A percentile compares a stretch with the other conserved stretches of the same genome.
phyloP scores from a whole-genome alignment of 2,113 vertebrate species.

The Rhabdomys dilectus region DNA sequence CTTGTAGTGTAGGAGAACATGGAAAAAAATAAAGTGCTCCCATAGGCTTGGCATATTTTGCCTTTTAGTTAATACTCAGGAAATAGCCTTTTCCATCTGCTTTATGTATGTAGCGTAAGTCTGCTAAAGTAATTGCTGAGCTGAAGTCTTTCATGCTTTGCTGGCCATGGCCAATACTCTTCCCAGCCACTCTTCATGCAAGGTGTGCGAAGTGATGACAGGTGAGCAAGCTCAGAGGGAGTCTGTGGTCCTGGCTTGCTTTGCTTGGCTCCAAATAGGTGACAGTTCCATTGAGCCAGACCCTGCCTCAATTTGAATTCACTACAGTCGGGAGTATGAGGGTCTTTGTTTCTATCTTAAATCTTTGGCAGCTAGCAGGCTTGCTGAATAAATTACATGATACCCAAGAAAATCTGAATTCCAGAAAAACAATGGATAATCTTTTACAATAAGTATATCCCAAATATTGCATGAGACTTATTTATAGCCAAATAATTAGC shows the following conservation, averaged over 20 bases:
- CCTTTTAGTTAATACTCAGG: conserved; percentile 28
- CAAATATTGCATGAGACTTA: neutral
- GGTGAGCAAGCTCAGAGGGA: neutral
- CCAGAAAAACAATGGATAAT: conserved; percentile 20
- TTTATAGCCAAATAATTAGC: neutral
- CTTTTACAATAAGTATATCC: neutral
- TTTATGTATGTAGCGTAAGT: neutral
- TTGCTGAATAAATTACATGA: neutral
- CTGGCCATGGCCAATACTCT: neutral
- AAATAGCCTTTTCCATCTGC: conserved; percentile 27
- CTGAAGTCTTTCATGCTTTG: neutral
- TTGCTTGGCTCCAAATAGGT: neutral
- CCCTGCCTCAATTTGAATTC: neutral
- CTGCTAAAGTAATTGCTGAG: conserved; percentile 36
- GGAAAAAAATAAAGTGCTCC: neutral
- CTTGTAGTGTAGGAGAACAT: neutral
- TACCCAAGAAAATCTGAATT: conserved; percentile 20
- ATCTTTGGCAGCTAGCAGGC: neutral
- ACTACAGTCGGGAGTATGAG: neutral
- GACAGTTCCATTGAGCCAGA: neutral
- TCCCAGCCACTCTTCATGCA: accelerated
- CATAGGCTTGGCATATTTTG: neutral
- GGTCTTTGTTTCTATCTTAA: conserved; percentile 27
- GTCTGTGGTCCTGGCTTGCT: neutral
- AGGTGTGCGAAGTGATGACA: neutral